Percentiles rank a stretch among this genome's conserved stretches.
These are phyloP conservation scores for Emesis furor DNA, from an alignment of 2,888 invertebrate genomes.

Conservation along the genomic window DNA sequence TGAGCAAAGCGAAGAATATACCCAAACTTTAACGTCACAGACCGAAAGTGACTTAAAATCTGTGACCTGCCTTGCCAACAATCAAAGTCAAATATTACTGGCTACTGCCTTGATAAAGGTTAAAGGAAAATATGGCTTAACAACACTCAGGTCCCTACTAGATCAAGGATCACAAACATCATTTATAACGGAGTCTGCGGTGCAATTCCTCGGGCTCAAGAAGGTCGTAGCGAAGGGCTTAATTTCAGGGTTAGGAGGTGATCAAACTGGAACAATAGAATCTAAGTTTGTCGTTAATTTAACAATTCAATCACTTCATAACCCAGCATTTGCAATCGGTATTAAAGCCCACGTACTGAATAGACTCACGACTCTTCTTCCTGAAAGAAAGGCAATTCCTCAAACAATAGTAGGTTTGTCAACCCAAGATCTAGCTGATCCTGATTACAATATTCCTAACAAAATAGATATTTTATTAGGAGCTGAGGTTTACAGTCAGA, in stretches of 20 bases:
- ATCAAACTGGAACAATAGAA: conserved; percentile 15
- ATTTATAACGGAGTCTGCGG: conserved; percentile 40
- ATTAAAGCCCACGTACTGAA: neutral
- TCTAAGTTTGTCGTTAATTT: conserved; percentile 14
- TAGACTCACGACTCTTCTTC: conserved; percentile 14
- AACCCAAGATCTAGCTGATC: neutral
- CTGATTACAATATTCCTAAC: conserved; percentile 1
- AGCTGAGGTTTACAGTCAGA: conserved; percentile 62
- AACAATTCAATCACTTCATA: neutral
- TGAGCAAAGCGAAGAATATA: conserved; percentile 4
- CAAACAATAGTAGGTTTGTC: neutral
- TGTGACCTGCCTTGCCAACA: conserved; percentile 25
- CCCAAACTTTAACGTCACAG: neutral
- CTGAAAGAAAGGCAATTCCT: conserved; percentile 7
- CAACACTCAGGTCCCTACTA: conserved; percentile 62
- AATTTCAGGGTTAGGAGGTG: conserved; percentile 30
- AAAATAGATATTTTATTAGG: conserved; percentile 20
- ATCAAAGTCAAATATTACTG: conserved; percentile 43
- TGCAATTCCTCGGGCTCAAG: conserved; percentile 29
- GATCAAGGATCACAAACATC: conserved; percentile 67
- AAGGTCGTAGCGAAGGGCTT: neutral
- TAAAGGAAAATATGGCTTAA: conserved; percentile 43
- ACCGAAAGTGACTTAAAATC: neutral
- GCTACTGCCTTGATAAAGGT: conserved; percentile 68
- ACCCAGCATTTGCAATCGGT: neutral